A percentile compares a stretch with the other conserved stretches of the same genome.
These are phyloP conservation scores for Cotesia typhae DNA, from an alignment of 1,140 invertebrate species.

Conservation along the genomic window DNA sequence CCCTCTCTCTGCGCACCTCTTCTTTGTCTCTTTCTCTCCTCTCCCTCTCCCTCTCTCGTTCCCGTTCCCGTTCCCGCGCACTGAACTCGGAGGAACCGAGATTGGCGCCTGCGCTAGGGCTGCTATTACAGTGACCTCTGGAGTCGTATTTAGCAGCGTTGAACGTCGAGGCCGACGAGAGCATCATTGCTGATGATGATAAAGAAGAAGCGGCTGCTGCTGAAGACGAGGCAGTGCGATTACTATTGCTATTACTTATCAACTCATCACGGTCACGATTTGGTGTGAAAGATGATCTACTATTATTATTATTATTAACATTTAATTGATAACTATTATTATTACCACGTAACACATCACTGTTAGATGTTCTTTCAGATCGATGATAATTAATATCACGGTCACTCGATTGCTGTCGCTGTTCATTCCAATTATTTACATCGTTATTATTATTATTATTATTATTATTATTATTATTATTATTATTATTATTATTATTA, in stretches of 20 bases:
- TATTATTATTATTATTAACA: slow-evolving; percentile 1
- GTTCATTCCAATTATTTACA: slow-evolving; percentile 11
- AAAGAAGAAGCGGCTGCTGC: slow-evolving; percentile 34
- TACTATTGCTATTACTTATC: slow-evolving; percentile 46
- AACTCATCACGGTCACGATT: slow-evolving; percentile 53
- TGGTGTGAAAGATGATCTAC: slow-evolving; percentile 45
- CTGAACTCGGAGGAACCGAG: too few species aligned
- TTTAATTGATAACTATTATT: not conserved
- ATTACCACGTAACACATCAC: not conserved
- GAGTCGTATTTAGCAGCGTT: too few species aligned
- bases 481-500: not conserved
- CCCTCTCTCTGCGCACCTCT: too few species aligned
- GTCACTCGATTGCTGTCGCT: slow-evolving; percentile 2
- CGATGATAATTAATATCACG: slow-evolving; percentile 13
- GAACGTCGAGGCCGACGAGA: too few species aligned
- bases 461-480: not conserved
- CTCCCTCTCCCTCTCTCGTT: too few species aligned
- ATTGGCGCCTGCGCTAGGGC: too few species aligned
- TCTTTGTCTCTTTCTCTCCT: too few species aligned
- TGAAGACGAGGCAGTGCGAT: slow-evolving; percentile 37
- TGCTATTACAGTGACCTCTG: too few species aligned
- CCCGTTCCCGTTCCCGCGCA: too few species aligned
- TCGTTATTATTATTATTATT: slow-evolving; percentile 5
- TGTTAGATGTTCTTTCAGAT: slow-evolving; percentile 20
- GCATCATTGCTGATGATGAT: not conserved